These are phyloP conservation scores for Alcedo atthis DNA, from an alignment of 2,797 vertebrate species.

Conservation along the genomic window DNA sequence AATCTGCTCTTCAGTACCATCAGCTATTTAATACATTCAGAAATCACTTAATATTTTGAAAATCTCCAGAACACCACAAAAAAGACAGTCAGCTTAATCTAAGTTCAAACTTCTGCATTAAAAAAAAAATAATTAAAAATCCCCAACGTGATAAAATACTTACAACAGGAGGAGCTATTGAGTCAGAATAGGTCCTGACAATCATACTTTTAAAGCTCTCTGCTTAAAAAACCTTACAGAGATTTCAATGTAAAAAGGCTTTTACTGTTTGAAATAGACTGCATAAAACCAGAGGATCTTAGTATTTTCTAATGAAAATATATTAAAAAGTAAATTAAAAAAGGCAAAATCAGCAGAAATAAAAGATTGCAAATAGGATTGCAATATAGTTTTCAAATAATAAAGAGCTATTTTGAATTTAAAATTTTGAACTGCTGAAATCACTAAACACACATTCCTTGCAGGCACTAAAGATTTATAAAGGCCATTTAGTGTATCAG, in stretches of 20 bases:
- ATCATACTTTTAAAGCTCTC: neutral
- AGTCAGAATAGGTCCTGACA: neutral
- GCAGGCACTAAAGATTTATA: neutral
- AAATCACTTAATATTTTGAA: neutral
- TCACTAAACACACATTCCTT: neutral
- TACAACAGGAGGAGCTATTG: neutral
- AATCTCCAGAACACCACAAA: neutral
- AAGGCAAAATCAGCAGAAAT: neutral
- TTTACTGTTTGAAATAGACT: neutral
- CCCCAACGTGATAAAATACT: neutral
- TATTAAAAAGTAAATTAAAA: too few relatives aligned
- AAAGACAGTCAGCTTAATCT: neutral
- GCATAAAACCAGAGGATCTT: neutral
- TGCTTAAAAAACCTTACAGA: neutral
- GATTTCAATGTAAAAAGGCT: neutral
- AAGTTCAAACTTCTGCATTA: rapidly evolving
- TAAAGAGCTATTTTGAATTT: neutral
- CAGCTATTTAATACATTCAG: neutral
- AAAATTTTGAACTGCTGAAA: neutral
- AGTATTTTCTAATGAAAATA: neutral
- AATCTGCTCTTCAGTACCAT: neutral
- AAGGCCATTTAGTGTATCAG: neutral
- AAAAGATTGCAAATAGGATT: neutral
- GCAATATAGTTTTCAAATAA: neutral
- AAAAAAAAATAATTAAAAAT: neutral